Base-by-base conservation (phyloP, 1,140 invertebrate genomes). In the Trissolcus basalis region DNA sequence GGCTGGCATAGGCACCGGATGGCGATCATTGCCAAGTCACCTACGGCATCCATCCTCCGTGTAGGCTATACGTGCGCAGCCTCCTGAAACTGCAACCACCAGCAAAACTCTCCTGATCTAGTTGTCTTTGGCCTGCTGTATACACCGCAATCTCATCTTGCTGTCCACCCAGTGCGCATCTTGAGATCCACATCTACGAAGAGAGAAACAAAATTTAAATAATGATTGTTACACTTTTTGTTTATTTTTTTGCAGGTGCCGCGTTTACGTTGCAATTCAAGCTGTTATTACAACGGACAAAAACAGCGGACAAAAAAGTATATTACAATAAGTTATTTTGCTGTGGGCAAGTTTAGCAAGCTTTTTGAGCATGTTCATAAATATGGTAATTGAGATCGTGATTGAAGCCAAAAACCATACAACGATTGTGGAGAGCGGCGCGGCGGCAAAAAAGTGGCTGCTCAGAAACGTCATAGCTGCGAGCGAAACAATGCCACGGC, bases 1-100 rank as follows among this genome's bases (percentile, higher is more conserved):
- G 85, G 85, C 78, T 82, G 82, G 81, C 83, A 83, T 75, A 83
- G 86, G 83, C 84, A 82, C 86, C 84, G 81, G 85, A 76, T 86
- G 84, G 83, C 84, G 85, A 88, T 87, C 86, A 88, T 87, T 87
- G 86, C 86, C 86, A 87, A 86, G 80, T 80, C 73, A 79, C 64
- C 77, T 79, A 76, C 51, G 70, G 78, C 68, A 79, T 72, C 79
- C 55, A 76, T 80, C 73, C 72, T 71, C 44, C 58, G 53, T 54
- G 50, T 43, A 68, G 56, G 53, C 76, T 87, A 27, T 27, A 87
- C 86, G 86, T 86, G 86, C 85, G 56, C 78, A 64, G 85, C 82
- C 78, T 86, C 77, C 82, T 56, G 68, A 87, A 85, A 81, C 74
- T 80, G 78, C 74, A 69, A 78, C 77, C 63, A 78, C 78, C 74